These are phyloP conservation scores for Enteromius fasciolatus DNA, from an alignment of 2,797 vertebrate genomes.

Conservation along the genomic window DNA sequence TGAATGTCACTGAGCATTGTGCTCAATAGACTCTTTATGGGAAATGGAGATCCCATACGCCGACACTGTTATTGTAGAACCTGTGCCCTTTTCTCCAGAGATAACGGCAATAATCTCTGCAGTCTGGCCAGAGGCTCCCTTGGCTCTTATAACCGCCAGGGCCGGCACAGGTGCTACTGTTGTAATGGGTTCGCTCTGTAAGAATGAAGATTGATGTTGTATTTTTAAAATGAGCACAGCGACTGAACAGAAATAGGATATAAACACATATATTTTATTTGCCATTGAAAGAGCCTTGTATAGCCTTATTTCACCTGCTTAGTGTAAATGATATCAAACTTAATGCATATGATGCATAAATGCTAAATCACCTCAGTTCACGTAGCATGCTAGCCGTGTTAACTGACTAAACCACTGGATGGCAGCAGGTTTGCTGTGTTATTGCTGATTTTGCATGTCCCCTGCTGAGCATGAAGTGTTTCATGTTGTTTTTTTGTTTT, in stretches of 20 bases:
- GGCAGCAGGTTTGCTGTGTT: slow-evolving; percentile 47
- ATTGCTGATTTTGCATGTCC: slow-evolving; percentile 21
- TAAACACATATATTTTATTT: slow-evolving; percentile 14
- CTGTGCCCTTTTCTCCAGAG: slow-evolving; percentile 62
- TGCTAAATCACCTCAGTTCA: slow-evolving; percentile 13
- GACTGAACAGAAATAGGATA: background rate
- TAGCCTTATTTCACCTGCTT: background rate
- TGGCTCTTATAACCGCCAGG: slow-evolving; percentile 51
- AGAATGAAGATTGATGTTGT: background rate
- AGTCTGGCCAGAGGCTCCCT: slow-evolving; percentile 49
- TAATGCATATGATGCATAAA: slow-evolving; percentile 27
- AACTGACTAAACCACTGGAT: slow-evolving; percentile 44
- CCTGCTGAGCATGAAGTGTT: background rate
- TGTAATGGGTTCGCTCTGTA: slow-evolving; percentile 44
- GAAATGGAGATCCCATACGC: slow-evolving; percentile 39
- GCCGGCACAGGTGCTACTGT: slow-evolving; percentile 54
- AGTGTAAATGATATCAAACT: background rate
- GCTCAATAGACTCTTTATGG: slow-evolving; percentile 66
- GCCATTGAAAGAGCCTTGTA: background rate
- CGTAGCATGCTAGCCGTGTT: background rate
- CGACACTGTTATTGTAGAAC: slow-evolving; percentile 59
- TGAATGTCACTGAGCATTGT: slow-evolving; percentile 65
- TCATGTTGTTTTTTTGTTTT: slow-evolving; percentile 13
- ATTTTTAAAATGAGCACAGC: slow-evolving; percentile 6
- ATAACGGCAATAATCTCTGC: slow-evolving; percentile 59